These are phyloP conservation scores for Sapajus apella DNA, from an alignment of 2,113 vertebrate genomes.

Conservation along the genomic window DNA sequence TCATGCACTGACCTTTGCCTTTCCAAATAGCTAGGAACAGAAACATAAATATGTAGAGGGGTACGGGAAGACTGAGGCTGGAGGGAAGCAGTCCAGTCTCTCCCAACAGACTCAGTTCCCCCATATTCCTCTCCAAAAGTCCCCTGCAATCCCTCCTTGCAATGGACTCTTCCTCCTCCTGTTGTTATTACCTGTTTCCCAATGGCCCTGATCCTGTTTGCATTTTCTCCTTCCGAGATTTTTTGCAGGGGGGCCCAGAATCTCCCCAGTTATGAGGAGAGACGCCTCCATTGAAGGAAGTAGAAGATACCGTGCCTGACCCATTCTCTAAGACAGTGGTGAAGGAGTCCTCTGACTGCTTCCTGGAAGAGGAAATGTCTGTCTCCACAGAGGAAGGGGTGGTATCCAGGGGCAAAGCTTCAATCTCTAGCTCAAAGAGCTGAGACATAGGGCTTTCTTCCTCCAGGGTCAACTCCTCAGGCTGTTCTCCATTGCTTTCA, in stretches of 20 bases:
- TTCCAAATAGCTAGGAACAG: constrained; percentile 53
- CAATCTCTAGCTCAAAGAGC: constrained; percentile 71
- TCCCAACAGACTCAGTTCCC: background rate
- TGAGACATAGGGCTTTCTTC: constrained; percentile 66
- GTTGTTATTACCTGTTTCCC: constrained; percentile 53
- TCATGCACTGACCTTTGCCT: background rate
- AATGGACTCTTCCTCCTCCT: background rate
- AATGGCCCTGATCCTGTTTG: constrained; percentile 76
- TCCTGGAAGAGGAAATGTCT: constrained; percentile 62
- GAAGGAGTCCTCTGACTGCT: constrained; percentile 67
- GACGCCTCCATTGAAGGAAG: constrained; percentile 78
- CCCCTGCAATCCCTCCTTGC: background rate
- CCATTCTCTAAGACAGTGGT: constrained; percentile 82
- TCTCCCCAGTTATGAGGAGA: constrained; percentile 62
- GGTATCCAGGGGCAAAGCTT: constrained; percentile 67
- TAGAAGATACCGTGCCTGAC: constrained; percentile 65
- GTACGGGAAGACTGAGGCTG: background rate
- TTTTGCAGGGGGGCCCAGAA: constrained; percentile 69
- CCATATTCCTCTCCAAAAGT: background rate
- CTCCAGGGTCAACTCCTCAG: constrained; percentile 11
- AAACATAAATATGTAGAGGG: background rate
- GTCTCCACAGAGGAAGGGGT: constrained; percentile 69
- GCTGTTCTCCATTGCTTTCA: constrained; percentile 43
- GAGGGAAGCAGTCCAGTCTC: background rate
- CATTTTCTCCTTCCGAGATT: constrained; percentile 66